A percentile compares a stretch with the other conserved stretches of the same genome.
These are phyloP conservation scores for Andrena fulva DNA, from an alignment of 2,888 invertebrate species.

Conservation along the genomic window DNA sequence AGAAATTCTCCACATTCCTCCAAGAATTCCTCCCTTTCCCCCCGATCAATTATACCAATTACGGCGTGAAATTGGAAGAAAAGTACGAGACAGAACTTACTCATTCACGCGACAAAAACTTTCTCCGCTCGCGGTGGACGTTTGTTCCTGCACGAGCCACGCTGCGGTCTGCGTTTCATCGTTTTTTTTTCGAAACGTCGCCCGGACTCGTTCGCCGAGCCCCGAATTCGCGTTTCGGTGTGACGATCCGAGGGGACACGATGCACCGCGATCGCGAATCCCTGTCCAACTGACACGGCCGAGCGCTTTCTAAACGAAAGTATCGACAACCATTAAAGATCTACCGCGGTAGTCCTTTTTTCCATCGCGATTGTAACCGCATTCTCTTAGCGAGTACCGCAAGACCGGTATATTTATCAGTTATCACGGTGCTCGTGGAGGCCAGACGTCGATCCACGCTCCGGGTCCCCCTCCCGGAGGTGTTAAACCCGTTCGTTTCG, in stretches of 20 bases:
- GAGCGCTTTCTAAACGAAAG: constrained; percentile 71
- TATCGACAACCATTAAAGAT: constrained; percentile 70
- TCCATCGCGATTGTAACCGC: constrained; percentile 60
- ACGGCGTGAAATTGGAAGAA: background rate
- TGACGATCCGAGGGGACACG: constrained; percentile 5
- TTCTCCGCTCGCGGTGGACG: constrained; percentile 27
- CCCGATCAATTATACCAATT: background rate
- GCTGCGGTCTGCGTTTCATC: background rate
- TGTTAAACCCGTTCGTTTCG: constrained; percentile 4
- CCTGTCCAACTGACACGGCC: constrained; percentile 57
- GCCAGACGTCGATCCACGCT: constrained; percentile 40
- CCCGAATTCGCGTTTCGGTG: background rate
- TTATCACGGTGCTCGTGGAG: constrained; percentile 54
- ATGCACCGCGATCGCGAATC: constrained; percentile 52
- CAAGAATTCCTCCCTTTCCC: background rate
- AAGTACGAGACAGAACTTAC: constrained; percentile 37
- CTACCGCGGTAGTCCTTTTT: constrained; percentile 53
- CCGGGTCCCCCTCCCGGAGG: constrained; percentile 5
- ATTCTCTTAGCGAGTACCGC: constrained; percentile 61
- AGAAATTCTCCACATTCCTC: background rate
- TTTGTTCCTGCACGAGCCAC: background rate
- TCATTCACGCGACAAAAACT: constrained; percentile 52
- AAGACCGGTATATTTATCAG: constrained; percentile 64
- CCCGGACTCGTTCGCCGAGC: background rate
- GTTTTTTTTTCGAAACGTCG: background rate